Conservation (phyloP, 2,113 vertebrate species). For the Sigmodon hispidus region DNA sequence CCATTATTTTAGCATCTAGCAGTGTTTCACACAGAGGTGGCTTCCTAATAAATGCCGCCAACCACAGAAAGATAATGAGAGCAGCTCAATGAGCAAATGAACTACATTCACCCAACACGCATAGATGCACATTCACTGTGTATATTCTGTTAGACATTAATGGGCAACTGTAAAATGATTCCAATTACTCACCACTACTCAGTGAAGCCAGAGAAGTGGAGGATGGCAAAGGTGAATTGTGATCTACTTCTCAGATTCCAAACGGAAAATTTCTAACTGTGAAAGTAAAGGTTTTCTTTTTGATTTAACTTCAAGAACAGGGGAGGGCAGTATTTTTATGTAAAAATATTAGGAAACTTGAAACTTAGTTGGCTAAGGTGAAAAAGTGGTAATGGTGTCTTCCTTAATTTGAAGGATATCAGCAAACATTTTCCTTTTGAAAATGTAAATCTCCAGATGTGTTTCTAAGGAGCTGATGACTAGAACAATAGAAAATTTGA, state of each 20-base stretch:
- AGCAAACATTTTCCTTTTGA: neutral
- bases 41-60: slow-evolving; percentile 39
- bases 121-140: neutral
- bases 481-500: neutral
- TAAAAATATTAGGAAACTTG: slow-evolving; percentile 22
- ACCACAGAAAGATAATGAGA: neutral
- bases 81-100: slow-evolving; percentile 32
- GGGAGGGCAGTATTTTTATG: neutral
- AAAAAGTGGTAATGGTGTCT: neutral
- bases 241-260: slow-evolving; percentile 11
- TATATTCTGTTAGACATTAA: slow-evolving; percentile 13
- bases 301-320: neutral
- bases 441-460: neutral
- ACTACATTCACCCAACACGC: neutral
- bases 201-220: neutral
- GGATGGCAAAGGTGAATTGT: slow-evolving; percentile 26
- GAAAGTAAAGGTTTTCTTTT: neutral
- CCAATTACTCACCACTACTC: slow-evolving; percentile 33
- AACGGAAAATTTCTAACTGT: slow-evolving; percentile 29
- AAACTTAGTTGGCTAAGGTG: neutral
- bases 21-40: neutral
- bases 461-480: neutral
- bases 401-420: neutral
- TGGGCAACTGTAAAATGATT: slow-evolving; percentile 3
- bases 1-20: slow-evolving; percentile 16